Base-by-base conservation (phyloP, 2,888 invertebrate species). In the Calephelis perditalis region DNA sequence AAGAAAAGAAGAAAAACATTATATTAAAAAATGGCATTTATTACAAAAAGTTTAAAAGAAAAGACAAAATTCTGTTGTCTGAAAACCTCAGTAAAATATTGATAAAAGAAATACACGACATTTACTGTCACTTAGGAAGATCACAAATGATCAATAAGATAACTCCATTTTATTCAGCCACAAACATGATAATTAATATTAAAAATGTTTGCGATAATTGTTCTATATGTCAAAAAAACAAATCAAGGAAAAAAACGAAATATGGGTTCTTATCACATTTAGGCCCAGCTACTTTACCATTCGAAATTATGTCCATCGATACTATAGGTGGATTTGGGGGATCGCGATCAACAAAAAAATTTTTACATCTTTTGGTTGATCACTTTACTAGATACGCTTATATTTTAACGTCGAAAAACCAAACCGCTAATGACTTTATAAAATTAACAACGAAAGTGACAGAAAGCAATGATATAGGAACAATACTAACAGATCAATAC, bases 401-500 rank as follows among this genome's bases (percentile, higher is more conserved):
- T 9, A 47, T 47, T 47, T 47, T 47, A 9, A 47, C 47, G 5
- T 15, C 8, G 3, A 47, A 47, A 15, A 15, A 47, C 9, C 47
- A 47, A 5, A 47, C 8, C 8, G 12, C 47, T 5, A 47, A 49
- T 11, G 35, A 49, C 9, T 49, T 49, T 9, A 49, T 26, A 4
- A 26, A 15, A 10, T 10, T 49, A 10, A 49, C 26, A 35, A 6
- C 15, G 9, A 49, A 49, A 49, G 26, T 49, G 15, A 26, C 49
- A 49, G 3, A 49, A 49, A 35, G 9, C 10, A 26, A 49, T 49
- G 9, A 49, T 35, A 49, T 49, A 35, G 49, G 15, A 15, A 49
- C 26, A 26, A 9, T 49, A 49, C 26, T 49, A 26, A 26, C 49
- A 71, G 73, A 68, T 70, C 61, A 58, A 45, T 61, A 58, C 12